Evolutionary conservation across 2,888 invertebrate genomes (phyloP), one percentile per base, ranked within the genome.

Genomic region (Pomacea canaliculata): DNA sequence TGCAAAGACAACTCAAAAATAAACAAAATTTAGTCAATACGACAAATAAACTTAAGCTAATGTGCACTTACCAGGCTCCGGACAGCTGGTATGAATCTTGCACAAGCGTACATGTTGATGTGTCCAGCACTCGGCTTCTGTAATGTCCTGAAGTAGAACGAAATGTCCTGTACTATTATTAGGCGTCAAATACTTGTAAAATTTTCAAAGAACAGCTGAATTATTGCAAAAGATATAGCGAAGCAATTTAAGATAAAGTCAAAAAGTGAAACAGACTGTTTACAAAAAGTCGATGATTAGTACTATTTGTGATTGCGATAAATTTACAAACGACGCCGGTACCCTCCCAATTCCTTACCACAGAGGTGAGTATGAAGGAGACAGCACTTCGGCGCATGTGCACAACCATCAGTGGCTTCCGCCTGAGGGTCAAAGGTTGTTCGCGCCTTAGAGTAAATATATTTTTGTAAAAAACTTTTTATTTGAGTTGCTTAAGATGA

Each of bases 61-160:
- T 12, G 37, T 51, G n/a, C 51, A 86, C 87, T 82, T 81, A 88
- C 88, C 84, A 88, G 73, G 80, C 85, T 86, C 79, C 89, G 85
- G 27, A 85, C 83, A 70, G 85, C 81, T 67, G 87, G 82, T 76
- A 83, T 82, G 76, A 85, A 81, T 85, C 85, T 85, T 81, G 85
- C 79, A 82, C 87, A 87, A 76, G 82, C 82, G 79, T 85, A 86
- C 87, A 88, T 88, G 72, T 79, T 87, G 78, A 59, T 49, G 69
- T 67, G 76, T 77, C 71, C 73, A 67, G 60, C 46, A 56, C 51
- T 56, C 12, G 51, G 8, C 59, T 70, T 75, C 78, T 69, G 69
- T 75, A n/a, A 48, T 71, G 71, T 78, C 81, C 81, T 81, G 78
- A 49, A 76, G 76, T 60, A 60, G 70, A 56, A 67, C 27, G 19